Conservation (phyloP, 2,113 vertebrate species). For the Typhlomys cinereus region DNA sequence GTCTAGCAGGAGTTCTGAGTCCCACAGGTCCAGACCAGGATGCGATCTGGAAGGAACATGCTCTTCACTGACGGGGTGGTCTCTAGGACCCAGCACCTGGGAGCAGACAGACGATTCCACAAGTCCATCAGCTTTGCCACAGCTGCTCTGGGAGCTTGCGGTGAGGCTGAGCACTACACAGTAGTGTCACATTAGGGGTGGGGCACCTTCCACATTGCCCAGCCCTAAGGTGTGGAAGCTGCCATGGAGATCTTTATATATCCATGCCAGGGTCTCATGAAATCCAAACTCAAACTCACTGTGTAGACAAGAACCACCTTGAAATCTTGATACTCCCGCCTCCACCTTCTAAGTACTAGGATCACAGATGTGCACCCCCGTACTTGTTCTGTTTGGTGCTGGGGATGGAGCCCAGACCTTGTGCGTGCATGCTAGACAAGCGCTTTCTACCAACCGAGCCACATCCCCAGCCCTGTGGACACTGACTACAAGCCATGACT, state of each 20-base stretch:
- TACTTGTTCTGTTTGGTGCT: no score
- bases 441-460: no score
- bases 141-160: background rate
- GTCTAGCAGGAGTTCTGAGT: conserved; percentile 29
- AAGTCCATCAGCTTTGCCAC: background rate
- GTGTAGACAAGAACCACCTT: background rate
- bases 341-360: background rate
- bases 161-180: background rate
- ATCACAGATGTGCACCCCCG: no score
- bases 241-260: no score
- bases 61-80: background rate
- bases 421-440: background rate
- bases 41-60: background rate
- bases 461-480: background rate
- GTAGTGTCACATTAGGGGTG: background rate
- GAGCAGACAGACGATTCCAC: background rate
- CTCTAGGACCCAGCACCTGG: background rate
- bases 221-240: no score
- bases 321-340: background rate
- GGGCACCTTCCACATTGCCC: background rate
- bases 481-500: no score
- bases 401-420: no score
- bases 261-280: background rate
- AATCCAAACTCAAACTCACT: background rate
- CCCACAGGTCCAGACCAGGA: background rate